Evolutionary conservation across 2,797 vertebrate species (phyloP), one percentile per base, ranked within the genome.

Genomic region (Forpus xanthops): DNA sequence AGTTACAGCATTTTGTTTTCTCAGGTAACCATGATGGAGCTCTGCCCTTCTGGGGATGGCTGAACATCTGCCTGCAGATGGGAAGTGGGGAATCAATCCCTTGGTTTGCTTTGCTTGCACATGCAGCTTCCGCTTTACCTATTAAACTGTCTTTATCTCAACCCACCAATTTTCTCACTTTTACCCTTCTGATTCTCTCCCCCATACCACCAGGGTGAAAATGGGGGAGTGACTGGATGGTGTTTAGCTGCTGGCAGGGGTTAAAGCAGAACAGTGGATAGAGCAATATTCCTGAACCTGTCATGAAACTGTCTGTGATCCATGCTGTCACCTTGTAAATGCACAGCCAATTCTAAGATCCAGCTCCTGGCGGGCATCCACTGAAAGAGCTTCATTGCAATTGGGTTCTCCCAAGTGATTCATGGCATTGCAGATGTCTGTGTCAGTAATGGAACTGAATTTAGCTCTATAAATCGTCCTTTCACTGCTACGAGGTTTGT

Each of bases 401-500:
- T 99, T 99, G n/a, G 99, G 99, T 82, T 99, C 98, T 16, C 99
- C 99, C 50, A 99, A 95, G 42, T 89, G 92, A 90, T 98, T 98
- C 99, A 99, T 99, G 92, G 99, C 99, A 2, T 98, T 98, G 94
- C 98, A 99, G 97, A 99, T 99, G 97, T 99, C 99, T 0, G 98
- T 99, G 97, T 99, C 99, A 0, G 99, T 99, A 96, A 99, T 99
- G 90, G 99, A 99, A 96, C 99, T 99, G 97, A 99, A 99, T 84
- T 98, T 99, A 76, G 99, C 99, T 60, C 99, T 98, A 77, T 98
- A 99, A 37, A 99, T 95, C 0, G 71, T 98, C 88, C 90, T 97
- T 80, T 99, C 99, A 0, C 94, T 93, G 21, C 95, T 52, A 8
- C 94, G 97, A 12, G 97, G 50, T 35, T 98, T 98, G 90, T 98